Evolutionary conservation across 2,888 invertebrate species (phyloP).

Genomic region (Quadroppia sp.): DNA sequence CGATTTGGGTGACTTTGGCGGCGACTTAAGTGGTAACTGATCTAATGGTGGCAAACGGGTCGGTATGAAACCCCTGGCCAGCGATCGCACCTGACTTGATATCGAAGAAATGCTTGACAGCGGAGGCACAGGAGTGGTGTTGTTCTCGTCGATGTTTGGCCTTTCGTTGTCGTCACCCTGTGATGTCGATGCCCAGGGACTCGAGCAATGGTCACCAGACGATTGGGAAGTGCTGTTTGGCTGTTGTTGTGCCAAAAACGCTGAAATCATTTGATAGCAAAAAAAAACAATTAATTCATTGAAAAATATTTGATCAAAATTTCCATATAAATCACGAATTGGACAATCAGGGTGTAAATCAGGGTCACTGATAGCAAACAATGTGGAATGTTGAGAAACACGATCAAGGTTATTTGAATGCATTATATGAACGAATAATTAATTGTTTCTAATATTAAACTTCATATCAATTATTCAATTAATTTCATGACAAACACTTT

Average conservation of each 20-base stretch:
- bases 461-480: too few species aligned
- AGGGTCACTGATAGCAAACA: too few species aligned
- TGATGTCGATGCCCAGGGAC: background rate
- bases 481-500: too few species aligned
- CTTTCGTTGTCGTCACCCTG: background rate
- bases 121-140: conserved; percentile 3
- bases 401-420: too few species aligned
- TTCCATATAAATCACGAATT: too few species aligned
- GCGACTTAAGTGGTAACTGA: background rate
- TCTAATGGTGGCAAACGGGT: conserved; percentile 8
- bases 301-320: too few species aligned
- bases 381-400: too few species aligned
- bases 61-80: conserved; percentile 24
- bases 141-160: background rate
- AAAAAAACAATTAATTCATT: too few species aligned
- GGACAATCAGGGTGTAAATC: too few species aligned
- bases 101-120: background rate
- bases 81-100: background rate
- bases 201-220: background rate
- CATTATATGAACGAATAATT: too few species aligned
- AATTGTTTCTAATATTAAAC: too few species aligned
- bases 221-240: background rate
- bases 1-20: conserved; percentile 7
- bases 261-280: background rate
- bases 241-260: background rate